Evolutionary conservation across 2,797 vertebrate genomes (phyloP), one percentile per base, ranked within the genome.

Genomic region (Sparus aurata): DNA sequence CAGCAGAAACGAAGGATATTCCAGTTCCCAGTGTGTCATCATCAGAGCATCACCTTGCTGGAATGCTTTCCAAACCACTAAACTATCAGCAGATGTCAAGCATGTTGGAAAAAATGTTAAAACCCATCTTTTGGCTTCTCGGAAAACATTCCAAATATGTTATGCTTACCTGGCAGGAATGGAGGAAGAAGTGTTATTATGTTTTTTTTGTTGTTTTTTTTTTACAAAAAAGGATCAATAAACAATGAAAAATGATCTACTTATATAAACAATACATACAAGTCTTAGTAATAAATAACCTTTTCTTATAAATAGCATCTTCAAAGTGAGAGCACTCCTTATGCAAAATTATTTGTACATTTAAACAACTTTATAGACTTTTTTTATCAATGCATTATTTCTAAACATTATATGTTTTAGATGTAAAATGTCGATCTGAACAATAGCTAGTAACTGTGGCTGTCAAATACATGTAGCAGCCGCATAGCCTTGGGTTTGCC

Each of bases 61-160:
- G 87, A 81, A 91, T 74, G 53, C 75, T 85, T 79, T 73, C 71
- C 64, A 84, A 90, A 89, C 79, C 72, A 72, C 75, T 22, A 72
- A 88, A 92, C 80, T 71, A 78, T 84, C 66, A 87, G 54, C 90
- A 93, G 90, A 92, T 93, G 89, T 88, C 83, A 75, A 67, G 63
- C 20, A 20, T 71, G 49, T 47, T 73, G 68, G 62, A 69, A 73
- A 27, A 79, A 80, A 82, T 64, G 59, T 82, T 76, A 57, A 68
- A 77, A 80, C 54, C 5, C 50, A 73, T 63, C 18, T 62, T 80
- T 75, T 50, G 43, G 34, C 57, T 50, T 73, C 46, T 61, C 11
- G 34, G 16, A 54, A 77, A 9, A 10, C 41, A 69, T 64, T 50
- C 67, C 15, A n/a, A 41, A 79, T 45, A 57, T 49, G 17, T 60